Evolutionary conservation across 2,888 invertebrate species (phyloP).

Genomic region (Phrixothrix hirtus): DNA sequence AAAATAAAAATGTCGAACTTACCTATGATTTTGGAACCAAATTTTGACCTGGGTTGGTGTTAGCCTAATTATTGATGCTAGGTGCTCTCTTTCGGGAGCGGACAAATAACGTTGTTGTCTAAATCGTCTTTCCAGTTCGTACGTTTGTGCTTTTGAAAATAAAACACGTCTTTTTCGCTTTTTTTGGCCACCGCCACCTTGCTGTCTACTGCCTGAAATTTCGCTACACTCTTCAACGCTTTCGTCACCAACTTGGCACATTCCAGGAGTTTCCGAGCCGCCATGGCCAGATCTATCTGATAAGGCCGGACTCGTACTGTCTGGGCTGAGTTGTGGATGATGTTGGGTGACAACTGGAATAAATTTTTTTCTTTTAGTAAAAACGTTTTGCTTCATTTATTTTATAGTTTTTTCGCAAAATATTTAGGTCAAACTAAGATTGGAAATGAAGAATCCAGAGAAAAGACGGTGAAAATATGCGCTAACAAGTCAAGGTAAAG

Average conservation of each 20-base stretch:
- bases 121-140: constrained; percentile 92
- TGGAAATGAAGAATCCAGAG: too few species aligned
- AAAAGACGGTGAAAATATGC: too few species aligned
- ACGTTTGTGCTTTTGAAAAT: constrained; percentile 97
- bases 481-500: too few species aligned
- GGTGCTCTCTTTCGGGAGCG: constrained; percentile 95
- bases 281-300: constrained; percentile 68
- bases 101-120: constrained; percentile 95
- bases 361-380: too few species aligned
- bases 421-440: too few species aligned
- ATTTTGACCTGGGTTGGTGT: constrained; percentile 99
- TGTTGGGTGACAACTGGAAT: constrained; percentile 31
- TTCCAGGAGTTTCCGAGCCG: constrained; percentile 40
- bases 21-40: constrained; percentile 98
- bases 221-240: constrained; percentile 23
- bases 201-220: constrained; percentile 44
- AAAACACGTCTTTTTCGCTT: constrained; percentile 94
- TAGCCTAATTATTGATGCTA: constrained; percentile 90
- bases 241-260: constrained; percentile 20
- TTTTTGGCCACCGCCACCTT: constrained; percentile 64
- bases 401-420: too few species aligned
- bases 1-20: constrained; percentile 26
- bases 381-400: too few species aligned
- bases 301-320: constrained; percentile 83
- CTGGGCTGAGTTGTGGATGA: constrained; percentile 75